A percentile compares a stretch with the other conserved stretches of the same genome.
These are phyloP conservation scores for Luidia sarsii DNA, from an alignment of 53 echinoderm and acorn worm species.

Conservation along the genomic window DNA sequence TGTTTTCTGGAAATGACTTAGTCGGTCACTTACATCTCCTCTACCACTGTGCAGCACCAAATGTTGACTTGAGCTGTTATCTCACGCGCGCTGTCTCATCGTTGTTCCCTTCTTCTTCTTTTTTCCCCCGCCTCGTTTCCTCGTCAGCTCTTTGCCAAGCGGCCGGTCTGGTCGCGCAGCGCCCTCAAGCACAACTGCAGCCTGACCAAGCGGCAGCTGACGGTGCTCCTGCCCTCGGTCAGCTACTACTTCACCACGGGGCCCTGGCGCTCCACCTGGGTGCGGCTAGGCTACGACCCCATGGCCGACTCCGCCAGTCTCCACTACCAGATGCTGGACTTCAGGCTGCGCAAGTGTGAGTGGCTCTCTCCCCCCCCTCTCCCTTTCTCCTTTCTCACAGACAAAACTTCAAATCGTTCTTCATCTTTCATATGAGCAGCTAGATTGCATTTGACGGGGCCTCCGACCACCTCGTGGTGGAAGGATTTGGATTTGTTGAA, in stretches of 20 bases:
- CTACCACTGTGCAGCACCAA: too few species aligned
- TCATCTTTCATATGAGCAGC: too few species aligned
- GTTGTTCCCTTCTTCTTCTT: neutral
- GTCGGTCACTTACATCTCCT: too few species aligned
- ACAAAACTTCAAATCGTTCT: too few species aligned
- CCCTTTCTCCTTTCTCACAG: too few species aligned
- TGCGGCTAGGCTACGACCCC: conserved; percentile 84
- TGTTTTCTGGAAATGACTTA: too few species aligned
- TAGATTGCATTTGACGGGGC: too few species aligned
- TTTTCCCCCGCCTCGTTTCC: neutral
- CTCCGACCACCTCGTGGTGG: too few species aligned
- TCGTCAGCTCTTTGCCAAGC: conserved; percentile 72
- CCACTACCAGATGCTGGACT: conserved; percentile 87
- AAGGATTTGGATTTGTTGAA: too few species aligned
- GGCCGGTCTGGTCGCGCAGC: conserved; percentile 88
- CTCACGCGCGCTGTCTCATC: too few species aligned
- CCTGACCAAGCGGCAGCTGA: conserved; percentile 46
- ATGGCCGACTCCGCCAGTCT: conserved; percentile 55
- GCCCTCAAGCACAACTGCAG: conserved; percentile 64
- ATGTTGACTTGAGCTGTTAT: too few species aligned
- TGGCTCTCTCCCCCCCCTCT: neutral
- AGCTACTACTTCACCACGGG: conserved; percentile 84
- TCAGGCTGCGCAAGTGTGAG: conserved; percentile 83
- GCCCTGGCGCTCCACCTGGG: conserved; percentile 92
- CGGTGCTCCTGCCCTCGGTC: conserved; percentile 66